These are phyloP conservation scores for Hemithea aestivaria DNA, from an alignment of 2,888 invertebrate genomes.

Conservation along the genomic window DNA sequence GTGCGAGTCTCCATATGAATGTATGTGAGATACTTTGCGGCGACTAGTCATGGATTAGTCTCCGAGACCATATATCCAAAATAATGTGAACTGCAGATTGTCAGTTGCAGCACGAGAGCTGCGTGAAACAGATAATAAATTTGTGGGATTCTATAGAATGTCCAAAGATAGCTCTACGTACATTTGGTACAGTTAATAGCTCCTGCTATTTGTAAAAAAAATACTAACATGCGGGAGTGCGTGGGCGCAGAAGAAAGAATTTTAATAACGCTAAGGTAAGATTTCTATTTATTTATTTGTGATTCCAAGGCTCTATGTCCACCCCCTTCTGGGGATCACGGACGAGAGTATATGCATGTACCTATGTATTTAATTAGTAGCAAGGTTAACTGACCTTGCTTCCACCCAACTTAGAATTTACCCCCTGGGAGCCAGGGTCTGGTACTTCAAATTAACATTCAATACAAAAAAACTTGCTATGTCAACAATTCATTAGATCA, in stretches of 20 bases:
- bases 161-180: slow-evolving; percentile 10
- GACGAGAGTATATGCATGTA: slow-evolving; percentile 3
- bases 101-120: slow-evolving; percentile 14
- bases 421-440: slow-evolving; percentile 10
- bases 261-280: slow-evolving; percentile 9
- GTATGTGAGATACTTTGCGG: too few species aligned
- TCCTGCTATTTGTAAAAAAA: slow-evolving; percentile 2
- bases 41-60: too few species aligned
- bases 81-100: slow-evolving; percentile 13
- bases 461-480: slow-evolving; percentile 3
- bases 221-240: slow-evolving; percentile 9
- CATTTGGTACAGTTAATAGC: neutral
- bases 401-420: slow-evolving; percentile 10
- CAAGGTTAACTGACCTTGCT: slow-evolving; percentile 6
- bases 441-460: too few species aligned
- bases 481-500: slow-evolving; percentile 9
- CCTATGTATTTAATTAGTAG: too few species aligned
- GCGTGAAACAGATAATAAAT: slow-evolving; percentile 11
- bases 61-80: slow-evolving; percentile 7
- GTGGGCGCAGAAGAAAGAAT: slow-evolving; percentile 11
- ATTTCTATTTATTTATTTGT: slow-evolving; percentile 4
- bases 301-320: slow-evolving; percentile 7
- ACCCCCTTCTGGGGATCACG: slow-evolving; percentile 9
- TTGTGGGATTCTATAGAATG: slow-evolving; percentile 12
- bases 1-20: too few species aligned